Evolutionary conservation across 2,888 invertebrate species (phyloP).

Genomic region (Noctua fimbriata): DNA sequence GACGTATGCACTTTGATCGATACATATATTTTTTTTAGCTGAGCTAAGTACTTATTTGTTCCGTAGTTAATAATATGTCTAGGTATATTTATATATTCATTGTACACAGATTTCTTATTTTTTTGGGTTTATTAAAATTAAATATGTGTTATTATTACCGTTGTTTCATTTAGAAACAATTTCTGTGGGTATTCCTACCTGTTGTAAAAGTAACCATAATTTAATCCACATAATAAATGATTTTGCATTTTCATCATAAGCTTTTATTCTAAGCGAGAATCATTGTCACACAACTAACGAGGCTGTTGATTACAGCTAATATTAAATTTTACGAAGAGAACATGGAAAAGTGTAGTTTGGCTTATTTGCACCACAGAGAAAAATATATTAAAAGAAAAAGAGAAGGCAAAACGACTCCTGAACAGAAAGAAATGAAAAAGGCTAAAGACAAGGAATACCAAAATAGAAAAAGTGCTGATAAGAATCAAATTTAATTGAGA

Average conservation of each 20-base stretch:
- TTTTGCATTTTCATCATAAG: neutral
- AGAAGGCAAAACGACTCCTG: constrained; percentile 62
- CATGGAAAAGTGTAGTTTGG: constrained; percentile 46
- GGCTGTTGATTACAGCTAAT: constrained; percentile 38
- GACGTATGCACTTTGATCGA: neutral
- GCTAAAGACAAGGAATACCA: constrained; percentile 65
- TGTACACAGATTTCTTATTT: neutral
- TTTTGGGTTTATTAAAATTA: neutral
- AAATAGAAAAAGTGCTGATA: constrained; percentile 12
- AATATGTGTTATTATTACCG: neutral
- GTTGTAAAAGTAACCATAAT: neutral
- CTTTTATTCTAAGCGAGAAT: neutral
- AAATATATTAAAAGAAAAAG: constrained; percentile 66
- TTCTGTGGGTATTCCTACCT: neutral
- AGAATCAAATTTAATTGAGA: neutral
- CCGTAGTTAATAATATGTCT: neutral
- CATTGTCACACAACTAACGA: constrained; percentile 8
- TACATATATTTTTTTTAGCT: neutral
- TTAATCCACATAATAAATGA: neutral
- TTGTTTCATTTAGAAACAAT: constrained; percentile 17
- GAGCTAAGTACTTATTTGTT: neutral
- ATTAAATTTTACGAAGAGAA: constrained; percentile 52
- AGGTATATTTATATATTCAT: too few species aligned
- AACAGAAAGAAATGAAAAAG: constrained; percentile 63
- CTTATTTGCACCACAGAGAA: constrained; percentile 63